Conservation (phyloP, 2,888 invertebrate genomes). For the Dione vanillae region DNA sequence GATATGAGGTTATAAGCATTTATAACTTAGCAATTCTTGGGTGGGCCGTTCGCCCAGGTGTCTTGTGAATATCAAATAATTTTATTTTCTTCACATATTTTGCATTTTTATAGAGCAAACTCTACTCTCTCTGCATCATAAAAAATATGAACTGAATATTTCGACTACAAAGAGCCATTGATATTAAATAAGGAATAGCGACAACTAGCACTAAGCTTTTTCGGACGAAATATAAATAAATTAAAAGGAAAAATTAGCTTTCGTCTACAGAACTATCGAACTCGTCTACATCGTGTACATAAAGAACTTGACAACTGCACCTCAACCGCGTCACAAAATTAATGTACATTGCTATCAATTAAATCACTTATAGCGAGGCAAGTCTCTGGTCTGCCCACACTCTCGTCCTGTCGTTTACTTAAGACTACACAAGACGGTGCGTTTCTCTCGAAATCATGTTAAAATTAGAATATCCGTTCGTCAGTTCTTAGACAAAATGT, state of each 20-base stretch:
- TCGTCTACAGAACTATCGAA: too few species aligned
- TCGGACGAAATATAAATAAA: too few species aligned
- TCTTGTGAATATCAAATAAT: constrained; percentile 59
- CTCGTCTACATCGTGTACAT: not conserved
- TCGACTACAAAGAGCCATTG: too few species aligned
- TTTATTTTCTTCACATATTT: not conserved
- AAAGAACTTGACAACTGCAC: not conserved
- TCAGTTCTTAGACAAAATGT: constrained; percentile 76
- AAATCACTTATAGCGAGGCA: constrained; percentile 71
- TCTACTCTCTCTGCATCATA: too few species aligned
- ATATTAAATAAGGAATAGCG: too few species aligned
- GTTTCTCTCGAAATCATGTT: constrained; percentile 79
- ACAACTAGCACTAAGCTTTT: too few species aligned
- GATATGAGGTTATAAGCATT: constrained; percentile 3
- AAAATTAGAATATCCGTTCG: constrained; percentile 82
- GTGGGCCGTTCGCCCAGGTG: constrained; percentile 42
- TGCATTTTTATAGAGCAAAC: not conserved
- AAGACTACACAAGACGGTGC: constrained; percentile 60
- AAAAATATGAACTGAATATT: too few species aligned
- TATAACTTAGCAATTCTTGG: constrained; percentile 35
- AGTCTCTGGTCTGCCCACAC: constrained; percentile 67
- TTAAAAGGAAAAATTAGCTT: too few species aligned
- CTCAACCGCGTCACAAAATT: constrained; percentile 32
- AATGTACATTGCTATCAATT: constrained; percentile 67
- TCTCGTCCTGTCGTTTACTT: constrained; percentile 67